Evolutionary conservation across 2,888 invertebrate genomes (phyloP).

Genomic region (Argyra leucocephala): DNA sequence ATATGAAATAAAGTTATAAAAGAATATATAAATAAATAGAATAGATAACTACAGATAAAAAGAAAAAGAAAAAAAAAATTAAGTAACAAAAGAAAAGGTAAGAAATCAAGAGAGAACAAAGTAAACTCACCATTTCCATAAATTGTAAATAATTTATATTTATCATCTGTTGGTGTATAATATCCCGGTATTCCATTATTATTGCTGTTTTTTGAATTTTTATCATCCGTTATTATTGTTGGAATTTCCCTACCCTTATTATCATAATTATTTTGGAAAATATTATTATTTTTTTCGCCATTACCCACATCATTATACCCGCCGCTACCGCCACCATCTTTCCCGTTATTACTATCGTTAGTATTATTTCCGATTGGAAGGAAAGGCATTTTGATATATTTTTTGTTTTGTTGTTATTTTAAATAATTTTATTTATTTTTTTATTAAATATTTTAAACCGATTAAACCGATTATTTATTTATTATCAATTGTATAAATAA

Average conservation of each 20-base stretch:
- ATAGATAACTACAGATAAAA: constrained; percentile 10
- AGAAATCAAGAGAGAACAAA: constrained; percentile 10
- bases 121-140: constrained; percentile 44
- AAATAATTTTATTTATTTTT: constrained; percentile 13
- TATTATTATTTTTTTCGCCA: constrained; percentile 25
- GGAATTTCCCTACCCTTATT: constrained; percentile 21
- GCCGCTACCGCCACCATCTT: not conserved
- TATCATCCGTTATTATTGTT: constrained; percentile 26
- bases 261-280: constrained; percentile 26
- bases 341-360: constrained; percentile 16
- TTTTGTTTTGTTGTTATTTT: no score
- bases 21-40: constrained; percentile 19
- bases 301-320: not conserved
- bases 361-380: constrained; percentile 15
- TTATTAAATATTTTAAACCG: constrained; percentile 10
- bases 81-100: constrained; percentile 12
- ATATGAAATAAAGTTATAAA: not conserved
- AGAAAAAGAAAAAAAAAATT: constrained; percentile 13
- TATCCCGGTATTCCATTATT: constrained; percentile 35
- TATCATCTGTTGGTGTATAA: constrained; percentile 39
- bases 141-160: constrained; percentile 43
- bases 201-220: constrained; percentile 19
- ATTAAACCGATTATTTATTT: no score
- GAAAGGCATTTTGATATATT: constrained; percentile 19
- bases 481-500: no score